phyloP scores from a whole-genome alignment of 2,888 invertebrate species.

The Rhimphoctona megacephalus region DNA sequence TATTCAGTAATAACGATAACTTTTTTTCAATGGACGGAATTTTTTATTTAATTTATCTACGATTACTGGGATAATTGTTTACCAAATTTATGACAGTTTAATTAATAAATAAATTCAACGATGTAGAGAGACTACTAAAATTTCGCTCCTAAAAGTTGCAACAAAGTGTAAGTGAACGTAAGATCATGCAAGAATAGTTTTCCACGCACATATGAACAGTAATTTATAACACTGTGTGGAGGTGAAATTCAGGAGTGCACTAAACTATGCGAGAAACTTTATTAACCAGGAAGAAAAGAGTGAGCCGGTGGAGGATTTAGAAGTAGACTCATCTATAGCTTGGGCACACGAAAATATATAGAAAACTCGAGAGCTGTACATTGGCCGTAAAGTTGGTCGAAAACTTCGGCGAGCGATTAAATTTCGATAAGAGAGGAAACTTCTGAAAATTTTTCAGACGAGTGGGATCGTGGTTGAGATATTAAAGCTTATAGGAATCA shows the following conservation, averaged over 20 bases:
- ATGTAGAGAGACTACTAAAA: neutral
- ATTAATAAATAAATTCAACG: neutral
- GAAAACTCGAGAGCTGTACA: neutral
- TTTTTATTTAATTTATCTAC: no score
- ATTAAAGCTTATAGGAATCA: neutral
- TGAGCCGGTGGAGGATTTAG: neutral
- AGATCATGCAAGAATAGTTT: constrained; percentile 5
- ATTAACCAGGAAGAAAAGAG: constrained; percentile 8
- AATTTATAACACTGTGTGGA: neutral
- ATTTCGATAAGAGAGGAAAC: neutral
- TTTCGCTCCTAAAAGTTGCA: neutral
- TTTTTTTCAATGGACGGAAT: no score
- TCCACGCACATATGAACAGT: neutral
- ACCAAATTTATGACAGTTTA: neutral
- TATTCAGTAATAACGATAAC: no score
- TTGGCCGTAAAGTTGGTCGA: constrained; percentile 1
- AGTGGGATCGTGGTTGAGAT: neutral
- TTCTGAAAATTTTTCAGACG: neutral
- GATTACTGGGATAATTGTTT: no score
- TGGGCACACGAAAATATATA: neutral
- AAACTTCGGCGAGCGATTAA: constrained; percentile 4
- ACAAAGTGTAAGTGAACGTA: constrained; percentile 8
- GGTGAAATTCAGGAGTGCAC: neutral
- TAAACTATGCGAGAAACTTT: neutral
- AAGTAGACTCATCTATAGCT: neutral